Evolutionary conservation across 2,797 vertebrate species (phyloP).

Genomic region (Malacoctenus gilli): DNA sequence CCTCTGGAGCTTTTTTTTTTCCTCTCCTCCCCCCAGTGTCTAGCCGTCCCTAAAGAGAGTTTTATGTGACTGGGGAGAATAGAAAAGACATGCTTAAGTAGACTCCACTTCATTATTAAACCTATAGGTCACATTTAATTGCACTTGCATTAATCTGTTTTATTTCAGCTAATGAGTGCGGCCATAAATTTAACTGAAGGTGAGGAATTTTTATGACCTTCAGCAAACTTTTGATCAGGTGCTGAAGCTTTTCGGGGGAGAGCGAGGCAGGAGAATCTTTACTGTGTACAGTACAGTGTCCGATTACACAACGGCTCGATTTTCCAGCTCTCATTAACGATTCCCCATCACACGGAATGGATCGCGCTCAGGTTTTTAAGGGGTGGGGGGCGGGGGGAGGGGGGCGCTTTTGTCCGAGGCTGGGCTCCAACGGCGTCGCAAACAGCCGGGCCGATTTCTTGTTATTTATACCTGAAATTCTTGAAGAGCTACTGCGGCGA

Average conservation of each 20-base stretch:
- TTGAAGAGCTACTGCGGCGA: slow-evolving; percentile 1
- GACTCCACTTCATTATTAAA: slow-evolving; percentile 76
- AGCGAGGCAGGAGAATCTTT: slow-evolving; percentile 77
- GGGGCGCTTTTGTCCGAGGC: slow-evolving; percentile 35
- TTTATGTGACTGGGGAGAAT: slow-evolving; percentile 66
- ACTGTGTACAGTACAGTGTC: slow-evolving; percentile 86
- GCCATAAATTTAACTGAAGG: slow-evolving; percentile 85
- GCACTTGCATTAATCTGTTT: slow-evolving; percentile 84
- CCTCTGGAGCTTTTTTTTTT: slow-evolving; percentile 37
- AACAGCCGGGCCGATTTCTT: slow-evolving; percentile 14
- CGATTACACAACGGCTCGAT: slow-evolving; percentile 79
- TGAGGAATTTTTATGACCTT: slow-evolving; percentile 86
- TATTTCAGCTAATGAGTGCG: slow-evolving; percentile 85
- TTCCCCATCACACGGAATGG: slow-evolving; percentile 66
- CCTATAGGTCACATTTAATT: slow-evolving; percentile 84
- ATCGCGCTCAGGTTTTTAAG: slow-evolving; percentile 48
- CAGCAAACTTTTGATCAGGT: slow-evolving; percentile 86
- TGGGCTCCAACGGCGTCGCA: slow-evolving; percentile 17
- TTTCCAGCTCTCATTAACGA: slow-evolving; percentile 82
- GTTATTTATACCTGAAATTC: slow-evolving; percentile 18
- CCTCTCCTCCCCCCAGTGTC: too few relatives aligned
- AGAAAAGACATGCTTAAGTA: slow-evolving; percentile 73
- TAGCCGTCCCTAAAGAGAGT: slow-evolving; percentile 50
- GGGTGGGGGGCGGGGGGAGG: too few relatives aligned
- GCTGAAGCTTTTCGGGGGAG: slow-evolving; percentile 71